phyloP scores from a whole-genome alignment of 2,888 invertebrate species.

The Nymphalis urticae region DNA sequence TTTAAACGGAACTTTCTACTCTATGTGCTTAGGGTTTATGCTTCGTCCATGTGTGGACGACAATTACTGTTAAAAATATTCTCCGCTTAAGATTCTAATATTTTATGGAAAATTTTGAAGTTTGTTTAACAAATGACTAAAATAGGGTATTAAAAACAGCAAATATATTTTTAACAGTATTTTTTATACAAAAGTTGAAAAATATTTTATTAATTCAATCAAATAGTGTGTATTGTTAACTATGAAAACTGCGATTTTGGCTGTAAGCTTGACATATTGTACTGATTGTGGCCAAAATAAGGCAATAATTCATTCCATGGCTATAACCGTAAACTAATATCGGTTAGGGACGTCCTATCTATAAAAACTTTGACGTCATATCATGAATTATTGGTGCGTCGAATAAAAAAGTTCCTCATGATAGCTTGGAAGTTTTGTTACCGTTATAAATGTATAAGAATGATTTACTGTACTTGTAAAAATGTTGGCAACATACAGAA shows the following conservation, averaged over 20 bases:
- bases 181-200: neutral
- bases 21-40: too few species aligned
- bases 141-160: too few species aligned
- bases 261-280: conserved; percentile 40
- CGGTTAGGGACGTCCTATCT: conserved; percentile 54
- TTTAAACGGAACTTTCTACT: too few species aligned
- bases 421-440: conserved; percentile 63
- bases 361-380: conserved; percentile 69
- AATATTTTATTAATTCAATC: neutral
- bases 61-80: too few species aligned
- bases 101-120: too few species aligned
- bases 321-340: conserved; percentile 60
- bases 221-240: neutral
- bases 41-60: too few species aligned
- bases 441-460: conserved; percentile 69
- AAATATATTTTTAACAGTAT: too few species aligned
- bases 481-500: conserved; percentile 48
- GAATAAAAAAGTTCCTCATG: conserved; percentile 62
- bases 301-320: conserved; percentile 58
- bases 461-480: conserved; percentile 71
- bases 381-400: conserved; percentile 66
- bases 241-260: neutral
- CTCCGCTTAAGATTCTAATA: too few species aligned
- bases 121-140: too few species aligned
- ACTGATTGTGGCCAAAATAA: conserved; percentile 56